phyloP scores from a whole-genome alignment of 1,140 invertebrate species.

The Thereuonema tuberculata region DNA sequence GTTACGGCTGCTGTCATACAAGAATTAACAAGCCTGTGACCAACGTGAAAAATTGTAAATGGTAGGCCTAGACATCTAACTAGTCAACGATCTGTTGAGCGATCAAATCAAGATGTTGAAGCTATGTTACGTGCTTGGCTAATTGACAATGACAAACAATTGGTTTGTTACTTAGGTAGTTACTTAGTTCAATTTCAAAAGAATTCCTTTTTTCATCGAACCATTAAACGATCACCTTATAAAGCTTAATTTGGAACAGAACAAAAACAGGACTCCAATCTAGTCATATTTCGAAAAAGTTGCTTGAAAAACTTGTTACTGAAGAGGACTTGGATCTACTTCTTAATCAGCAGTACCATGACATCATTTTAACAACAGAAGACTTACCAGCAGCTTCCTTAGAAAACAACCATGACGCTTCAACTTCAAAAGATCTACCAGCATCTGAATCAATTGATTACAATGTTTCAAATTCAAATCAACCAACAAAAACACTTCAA shows the following conservation, averaged over 20 bases:
- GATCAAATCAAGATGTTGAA: constrained; percentile 20
- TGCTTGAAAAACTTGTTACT: not conserved
- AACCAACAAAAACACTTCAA: no score
- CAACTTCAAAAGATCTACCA: no score
- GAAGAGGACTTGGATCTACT: not conserved
- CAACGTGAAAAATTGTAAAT: constrained; percentile 16
- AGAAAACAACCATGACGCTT: constrained; percentile 8
- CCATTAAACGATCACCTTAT: constrained; percentile 18
- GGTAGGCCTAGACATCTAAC: constrained; percentile 21
- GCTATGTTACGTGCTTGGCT: constrained; percentile 12
- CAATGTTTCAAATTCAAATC: no score
- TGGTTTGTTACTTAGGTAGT: constrained; percentile 16
- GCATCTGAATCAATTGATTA: no score
- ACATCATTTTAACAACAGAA: constrained; percentile 9
- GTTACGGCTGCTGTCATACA: constrained; percentile 25
- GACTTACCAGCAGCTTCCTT: constrained; percentile 11
- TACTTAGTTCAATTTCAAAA: constrained; percentile 7
- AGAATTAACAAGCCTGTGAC: constrained; percentile 23
- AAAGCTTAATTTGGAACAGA: not conserved
- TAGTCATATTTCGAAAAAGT: not conserved
- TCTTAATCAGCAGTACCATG: constrained; percentile 12
- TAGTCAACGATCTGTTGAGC: constrained; percentile 21
- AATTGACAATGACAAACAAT: not conserved
- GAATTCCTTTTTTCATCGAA: constrained; percentile 16
- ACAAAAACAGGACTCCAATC: not conserved